Percentiles rank a stretch among this genome's conserved stretches.
phyloP scores from a whole-genome alignment of 2,113 vertebrate genomes.

The Laterallus jamaicensis region DNA sequence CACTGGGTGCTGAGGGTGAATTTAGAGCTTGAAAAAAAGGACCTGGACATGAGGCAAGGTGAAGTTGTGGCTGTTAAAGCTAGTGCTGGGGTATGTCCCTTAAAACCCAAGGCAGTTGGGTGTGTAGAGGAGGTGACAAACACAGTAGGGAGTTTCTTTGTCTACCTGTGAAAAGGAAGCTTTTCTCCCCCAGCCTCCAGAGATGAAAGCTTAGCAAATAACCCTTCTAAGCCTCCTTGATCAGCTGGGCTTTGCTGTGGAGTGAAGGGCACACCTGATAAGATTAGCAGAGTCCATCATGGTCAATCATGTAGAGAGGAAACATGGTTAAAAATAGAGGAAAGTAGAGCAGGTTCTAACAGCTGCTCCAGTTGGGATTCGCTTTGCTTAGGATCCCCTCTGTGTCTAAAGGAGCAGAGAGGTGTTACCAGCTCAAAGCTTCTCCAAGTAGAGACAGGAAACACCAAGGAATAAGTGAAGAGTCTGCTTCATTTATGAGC shows the following conservation, averaged over 20 bases:
- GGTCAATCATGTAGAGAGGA: neutral
- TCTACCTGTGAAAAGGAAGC: neutral
- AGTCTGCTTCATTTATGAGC: neutral
- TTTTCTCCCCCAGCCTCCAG: neutral
- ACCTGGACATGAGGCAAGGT: neutral
- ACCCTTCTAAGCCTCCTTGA: slow-evolving; percentile 18
- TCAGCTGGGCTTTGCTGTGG: slow-evolving; percentile 16
- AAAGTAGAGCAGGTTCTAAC: neutral
- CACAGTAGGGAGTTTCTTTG: rapidly evolving
- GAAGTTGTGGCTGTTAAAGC: neutral
- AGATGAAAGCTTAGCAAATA: neutral
- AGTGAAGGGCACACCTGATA: slow-evolving; percentile 14
- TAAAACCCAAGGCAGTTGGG: neutral
- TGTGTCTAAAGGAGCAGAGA: neutral
- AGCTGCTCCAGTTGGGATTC: neutral
- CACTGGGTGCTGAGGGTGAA: neutral
- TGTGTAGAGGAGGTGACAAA: neutral
- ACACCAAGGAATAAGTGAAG: neutral
- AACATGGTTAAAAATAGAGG: slow-evolving; percentile 25
- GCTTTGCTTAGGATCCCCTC: neutral
- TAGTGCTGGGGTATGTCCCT: neutral
- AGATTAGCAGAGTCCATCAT: neutral
- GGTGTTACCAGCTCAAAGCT: neutral
- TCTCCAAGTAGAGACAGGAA: rapidly evolving
- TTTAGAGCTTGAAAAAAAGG: neutral